Evolutionary conservation across 1,140 invertebrate genomes (phyloP).

Genomic region (Argopecten irradians): DNA sequence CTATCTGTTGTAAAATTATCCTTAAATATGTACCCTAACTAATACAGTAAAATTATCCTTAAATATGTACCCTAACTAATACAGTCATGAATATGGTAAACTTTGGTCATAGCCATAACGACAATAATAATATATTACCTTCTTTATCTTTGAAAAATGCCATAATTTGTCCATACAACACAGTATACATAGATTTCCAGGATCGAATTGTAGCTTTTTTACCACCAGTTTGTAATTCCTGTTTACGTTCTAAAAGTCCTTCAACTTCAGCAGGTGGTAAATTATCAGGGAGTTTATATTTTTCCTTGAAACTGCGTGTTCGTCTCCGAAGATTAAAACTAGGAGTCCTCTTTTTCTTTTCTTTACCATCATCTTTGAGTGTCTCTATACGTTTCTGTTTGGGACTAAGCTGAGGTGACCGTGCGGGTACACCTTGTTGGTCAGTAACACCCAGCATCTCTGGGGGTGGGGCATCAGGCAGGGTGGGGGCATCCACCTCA

Average conservation of each 20-base stretch:
- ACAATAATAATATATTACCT: slow-evolving; percentile 78
- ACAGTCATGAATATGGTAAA: too few species aligned
- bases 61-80: too few species aligned
- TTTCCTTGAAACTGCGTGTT: slow-evolving; percentile 88
- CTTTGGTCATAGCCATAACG: too few species aligned
- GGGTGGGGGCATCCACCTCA: slow-evolving; percentile 56
- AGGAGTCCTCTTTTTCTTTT: slow-evolving; percentile 85
- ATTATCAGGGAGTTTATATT: slow-evolving; percentile 79
- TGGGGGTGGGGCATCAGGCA: slow-evolving; percentile 66
- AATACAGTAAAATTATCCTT: too few species aligned
- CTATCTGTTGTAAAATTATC: too few species aligned
- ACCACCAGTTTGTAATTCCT: slow-evolving; percentile 93
- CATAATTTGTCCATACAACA: slow-evolving; percentile 95
- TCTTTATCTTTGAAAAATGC: slow-evolving; percentile 98
- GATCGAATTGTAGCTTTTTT: slow-evolving; percentile 95
- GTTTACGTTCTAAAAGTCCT: slow-evolving; percentile 94
- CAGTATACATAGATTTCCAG: slow-evolving; percentile 97
- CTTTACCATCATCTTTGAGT: slow-evolving; percentile 61
- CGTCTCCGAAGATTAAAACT: slow-evolving; percentile 93
- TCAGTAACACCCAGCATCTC: slow-evolving; percentile 42
- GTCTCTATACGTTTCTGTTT: slow-evolving; percentile 64
- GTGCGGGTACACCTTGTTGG: slow-evolving; percentile 80
- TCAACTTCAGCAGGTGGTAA: slow-evolving; percentile 94
- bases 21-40: too few species aligned
- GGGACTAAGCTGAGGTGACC: slow-evolving; percentile 68